Evolutionary conservation across 2,797 vertebrate species (phyloP), one percentile per base, ranked within the genome.

Genomic region (Pseudochromis fuscus): DNA sequence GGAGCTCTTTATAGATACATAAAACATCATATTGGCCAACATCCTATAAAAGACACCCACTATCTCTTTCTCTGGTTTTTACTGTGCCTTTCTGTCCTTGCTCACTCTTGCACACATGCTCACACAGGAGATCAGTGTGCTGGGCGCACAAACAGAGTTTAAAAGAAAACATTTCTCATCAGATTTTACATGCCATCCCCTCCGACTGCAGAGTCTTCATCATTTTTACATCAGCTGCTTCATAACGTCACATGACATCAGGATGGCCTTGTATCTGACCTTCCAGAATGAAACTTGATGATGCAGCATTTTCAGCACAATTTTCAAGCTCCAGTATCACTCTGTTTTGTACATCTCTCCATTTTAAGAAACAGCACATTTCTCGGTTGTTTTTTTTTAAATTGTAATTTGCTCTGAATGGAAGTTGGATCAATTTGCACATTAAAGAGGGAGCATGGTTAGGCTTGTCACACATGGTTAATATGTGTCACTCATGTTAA

Each of bases 1-100:
- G 87, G 60, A 85, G 81, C 62, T 82, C 81, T 91, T 91, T 89
- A 91, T 86, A 56, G 88, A 84, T 65, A 75, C 77, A 88, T 91
- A 90, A 91, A 92, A 90, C 74, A 80, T 83, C 61, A 44, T 73
- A 83, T 88, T 90, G 85, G 84, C 82, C 85, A 91, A 89, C 78
- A 84, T 85, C 82, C 76, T 79, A 87, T 87, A 90, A 90, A 89
- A 90, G 64, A 82, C 72, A 72, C 24, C 19, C 59, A 66, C 83
- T 77, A 81, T 86, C 72, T 67, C 46, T 74, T 16, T 65, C 70
- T 72, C 42, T 57, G 21, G 25, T 79, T 88, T 42, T 83, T 76
- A 82, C 74, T 66, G 60, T 63, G 61, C 19, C 51, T 57, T 7
- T 46, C 51, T 23, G 12, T 48, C 30, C 42, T 40, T 63, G 31